Conservation (phyloP, 2,113 vertebrate species). For the Clarias batrachus region DNA sequence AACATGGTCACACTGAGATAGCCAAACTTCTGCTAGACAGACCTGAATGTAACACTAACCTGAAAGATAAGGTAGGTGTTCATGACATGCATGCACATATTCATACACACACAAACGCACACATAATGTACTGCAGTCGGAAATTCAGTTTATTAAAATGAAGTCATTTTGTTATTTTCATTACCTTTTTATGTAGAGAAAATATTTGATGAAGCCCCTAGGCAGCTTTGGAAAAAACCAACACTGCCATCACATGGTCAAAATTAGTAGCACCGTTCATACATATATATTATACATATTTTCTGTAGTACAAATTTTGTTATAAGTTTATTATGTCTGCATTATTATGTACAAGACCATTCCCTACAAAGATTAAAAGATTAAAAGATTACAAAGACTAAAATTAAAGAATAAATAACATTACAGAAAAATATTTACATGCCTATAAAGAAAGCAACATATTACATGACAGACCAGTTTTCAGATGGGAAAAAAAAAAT, state of each 20-base stretch:
- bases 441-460: too few relatives aligned
- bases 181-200: neutral
- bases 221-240: conserved; percentile 46
- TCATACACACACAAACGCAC: neutral
- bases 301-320: too few relatives aligned
- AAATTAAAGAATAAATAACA: too few relatives aligned
- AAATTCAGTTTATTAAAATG: neutral
- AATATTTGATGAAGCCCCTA: neutral
- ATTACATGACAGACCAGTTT: too few relatives aligned
- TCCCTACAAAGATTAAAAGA: too few relatives aligned
- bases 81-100: neutral
- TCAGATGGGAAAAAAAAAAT: too few relatives aligned
- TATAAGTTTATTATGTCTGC: too few relatives aligned
- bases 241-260: conserved; percentile 60
- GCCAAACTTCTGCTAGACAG: conserved; percentile 78
- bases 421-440: too few relatives aligned
- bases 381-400: too few relatives aligned
- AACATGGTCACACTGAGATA: conserved; percentile 86
- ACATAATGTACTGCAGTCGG: neutral
- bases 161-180: neutral
- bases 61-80: conserved; percentile 78
- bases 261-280: neutral
- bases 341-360: too few relatives aligned
- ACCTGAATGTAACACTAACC: conserved; percentile 73
- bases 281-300: too few relatives aligned